These are phyloP conservation scores for Planiliza haematocheilus DNA, from an alignment of 2,113 vertebrate genomes.

Conservation along the genomic window DNA sequence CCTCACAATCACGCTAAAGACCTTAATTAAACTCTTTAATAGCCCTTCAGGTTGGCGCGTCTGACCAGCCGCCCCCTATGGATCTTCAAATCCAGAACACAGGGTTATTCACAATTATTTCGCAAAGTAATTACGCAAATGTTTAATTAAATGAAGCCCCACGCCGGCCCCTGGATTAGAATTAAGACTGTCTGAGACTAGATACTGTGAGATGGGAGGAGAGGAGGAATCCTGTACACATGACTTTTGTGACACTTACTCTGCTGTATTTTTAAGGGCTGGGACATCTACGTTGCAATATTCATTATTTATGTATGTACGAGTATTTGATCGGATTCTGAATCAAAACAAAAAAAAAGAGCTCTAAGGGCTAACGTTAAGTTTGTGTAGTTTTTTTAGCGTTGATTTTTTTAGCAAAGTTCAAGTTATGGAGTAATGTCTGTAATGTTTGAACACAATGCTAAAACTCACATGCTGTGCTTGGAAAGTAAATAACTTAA, in stretches of 20 bases:
- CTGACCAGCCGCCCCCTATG: conserved; percentile 44
- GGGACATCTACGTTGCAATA: conserved; percentile 59
- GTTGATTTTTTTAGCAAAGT: too few relatives aligned
- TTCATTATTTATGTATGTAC: conserved; percentile 9
- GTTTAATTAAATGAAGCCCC: conserved; percentile 60
- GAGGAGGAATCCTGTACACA: conserved; percentile 2
- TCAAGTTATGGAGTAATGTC: too few relatives aligned
- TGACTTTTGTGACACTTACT: conserved; percentile 22
- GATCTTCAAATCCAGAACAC: conserved; percentile 52
- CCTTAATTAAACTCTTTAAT: conserved; percentile 70
- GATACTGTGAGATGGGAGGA: conserved; percentile 20
- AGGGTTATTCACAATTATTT: conserved; percentile 53
- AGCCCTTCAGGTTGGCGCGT: conserved; percentile 53
- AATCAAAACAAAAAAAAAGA: not conserved
- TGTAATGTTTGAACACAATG: too few relatives aligned
- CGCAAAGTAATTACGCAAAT: conserved; percentile 65
- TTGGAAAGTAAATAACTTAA: too few relatives aligned
- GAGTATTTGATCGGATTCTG: not conserved
- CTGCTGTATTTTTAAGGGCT: conserved; percentile 60
- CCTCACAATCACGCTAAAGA: conserved; percentile 44
- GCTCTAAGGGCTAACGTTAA: conserved; percentile 57
- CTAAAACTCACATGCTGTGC: too few relatives aligned
- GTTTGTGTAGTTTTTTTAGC: too few relatives aligned
- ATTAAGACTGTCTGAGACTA: conserved; percentile 19
- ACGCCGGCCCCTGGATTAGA: not conserved